Evolutionary conservation across 2,797 vertebrate species (phyloP), one percentile per base, ranked within the genome.

Genomic region (Typhlichthys subterraneus): DNA sequence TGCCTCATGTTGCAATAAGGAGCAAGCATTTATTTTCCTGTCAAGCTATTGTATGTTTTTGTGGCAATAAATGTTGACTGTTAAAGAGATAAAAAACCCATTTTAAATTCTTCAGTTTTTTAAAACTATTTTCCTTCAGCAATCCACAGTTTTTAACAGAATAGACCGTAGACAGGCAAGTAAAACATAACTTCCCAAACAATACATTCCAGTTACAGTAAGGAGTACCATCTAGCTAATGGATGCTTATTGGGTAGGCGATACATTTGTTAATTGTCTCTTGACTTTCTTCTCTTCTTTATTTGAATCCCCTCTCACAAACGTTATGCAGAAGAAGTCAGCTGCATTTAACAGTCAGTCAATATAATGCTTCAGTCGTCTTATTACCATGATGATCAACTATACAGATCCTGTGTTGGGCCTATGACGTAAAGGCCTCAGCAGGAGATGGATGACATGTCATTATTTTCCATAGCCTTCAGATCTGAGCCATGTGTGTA

Each of bases 301-400:
- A 38, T 6, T 38, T 38, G 8, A 38, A 9, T 38, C 33, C 33
- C 33, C 33, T 38, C 33, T 9, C 33, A 38, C 1, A 38, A 6
- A 38, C 8, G 1, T 6, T 38, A 38, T 38, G 33, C 5, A 1
- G 11, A 19, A 63, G 33, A 23, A 63, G 31, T 55, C 59, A 29
- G 45, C 47, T 53, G 63, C 13, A 59, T 57, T 29, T 29, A 12
- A 17, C 51, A 23, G 48, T 70, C 61, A 58, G 23, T 70, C 61
- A 54, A 33, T 64, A 19, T 33, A 29, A 19, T 59, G 53, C 9
- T 67, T 53, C 14, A 29, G 50, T 53, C 53, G 42, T 49, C 57
- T 65, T 31, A 63, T 76, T 66, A 59, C 53, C 31, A 55, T 57
- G 19, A 65, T 52, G 58, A 77, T 38, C 6, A 19, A 45, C 53